phyloP scores from a whole-genome alignment of 1,140 invertebrate genomes.

The roundworm (Caenorhabditis elegans) region DNA sequence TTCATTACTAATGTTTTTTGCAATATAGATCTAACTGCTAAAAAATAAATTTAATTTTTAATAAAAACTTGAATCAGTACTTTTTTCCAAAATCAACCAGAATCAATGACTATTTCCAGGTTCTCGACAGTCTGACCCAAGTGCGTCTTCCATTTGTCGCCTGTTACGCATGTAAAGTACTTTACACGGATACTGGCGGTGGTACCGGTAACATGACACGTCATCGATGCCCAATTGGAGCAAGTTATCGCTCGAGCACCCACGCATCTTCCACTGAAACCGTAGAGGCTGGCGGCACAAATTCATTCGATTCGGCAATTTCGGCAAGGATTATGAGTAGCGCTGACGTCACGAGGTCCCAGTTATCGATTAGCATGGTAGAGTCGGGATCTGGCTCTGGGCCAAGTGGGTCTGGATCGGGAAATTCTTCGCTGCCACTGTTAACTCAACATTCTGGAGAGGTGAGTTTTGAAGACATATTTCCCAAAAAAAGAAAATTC shows the following conservation, averaged over 20 bases:
- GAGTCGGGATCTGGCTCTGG: not conserved
- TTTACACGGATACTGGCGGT: conserved; percentile 65
- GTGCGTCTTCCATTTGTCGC: conserved; percentile 61
- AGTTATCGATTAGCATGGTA: not conserved
- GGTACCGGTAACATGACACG: conserved; percentile 62
- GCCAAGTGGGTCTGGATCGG: not conserved
- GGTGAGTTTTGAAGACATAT: not conserved
- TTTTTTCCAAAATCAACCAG: too few species aligned
- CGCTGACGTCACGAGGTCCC: not conserved
- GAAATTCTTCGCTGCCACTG: not conserved
- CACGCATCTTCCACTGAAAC: conserved; percentile 40
- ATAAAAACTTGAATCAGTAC: too few species aligned
- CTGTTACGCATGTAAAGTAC: conserved; percentile 64
- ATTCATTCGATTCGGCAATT: conserved; percentile 35
- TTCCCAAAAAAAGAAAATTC: too few species aligned
- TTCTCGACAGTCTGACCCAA: conserved; percentile 59
- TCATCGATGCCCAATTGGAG: conserved; percentile 61
- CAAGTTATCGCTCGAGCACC: conserved; percentile 59
- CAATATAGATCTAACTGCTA: too few species aligned
- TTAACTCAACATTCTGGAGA: conserved; percentile 29
- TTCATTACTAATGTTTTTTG: too few species aligned
- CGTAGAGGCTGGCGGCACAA: not conserved
- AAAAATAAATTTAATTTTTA: too few species aligned
- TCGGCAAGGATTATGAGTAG: not conserved
- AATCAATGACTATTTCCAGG: too few species aligned